Conservation (phyloP, 2,797 vertebrate species). For the Propithecus deckenii region DNA sequence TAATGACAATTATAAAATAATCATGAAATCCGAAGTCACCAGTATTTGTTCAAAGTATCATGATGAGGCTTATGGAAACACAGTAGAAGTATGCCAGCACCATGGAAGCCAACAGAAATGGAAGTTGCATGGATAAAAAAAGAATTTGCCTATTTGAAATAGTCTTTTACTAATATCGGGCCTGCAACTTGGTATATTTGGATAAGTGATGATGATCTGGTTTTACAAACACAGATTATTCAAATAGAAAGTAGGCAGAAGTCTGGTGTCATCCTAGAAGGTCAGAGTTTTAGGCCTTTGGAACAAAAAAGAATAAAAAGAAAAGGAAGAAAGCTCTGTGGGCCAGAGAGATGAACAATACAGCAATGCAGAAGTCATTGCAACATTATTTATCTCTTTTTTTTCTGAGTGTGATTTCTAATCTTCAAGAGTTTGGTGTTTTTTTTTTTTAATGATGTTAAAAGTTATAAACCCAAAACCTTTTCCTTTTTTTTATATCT, state of each 20-base stretch:
- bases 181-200: background rate
- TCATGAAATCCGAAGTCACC: background rate
- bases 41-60: conserved; percentile 1
- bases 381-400: background rate
- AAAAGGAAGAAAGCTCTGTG: background rate
- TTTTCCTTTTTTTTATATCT: background rate
- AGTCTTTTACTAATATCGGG: background rate
- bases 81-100: background rate
- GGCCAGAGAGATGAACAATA: background rate
- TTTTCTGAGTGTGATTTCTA: background rate
- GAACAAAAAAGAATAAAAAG: background rate
- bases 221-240: conserved; percentile 31
- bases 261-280: conserved; percentile 17
- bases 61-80: conserved; percentile 11
- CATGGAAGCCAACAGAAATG: background rate
- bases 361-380: background rate
- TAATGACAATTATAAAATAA: conserved; percentile 40
- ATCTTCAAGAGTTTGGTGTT: background rate
- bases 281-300: background rate
- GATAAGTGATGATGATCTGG: background rate
- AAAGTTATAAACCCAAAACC: background rate
- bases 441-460: background rate
- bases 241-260: conserved; percentile 36
- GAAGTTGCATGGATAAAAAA: background rate
- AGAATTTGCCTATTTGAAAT: conserved; percentile 6